Percentiles rank a stretch among this genome's conserved stretches.
Evolutionary conservation across 2,113 vertebrate species (phyloP).

Genomic region (Austrofundulus limnaeus): DNA sequence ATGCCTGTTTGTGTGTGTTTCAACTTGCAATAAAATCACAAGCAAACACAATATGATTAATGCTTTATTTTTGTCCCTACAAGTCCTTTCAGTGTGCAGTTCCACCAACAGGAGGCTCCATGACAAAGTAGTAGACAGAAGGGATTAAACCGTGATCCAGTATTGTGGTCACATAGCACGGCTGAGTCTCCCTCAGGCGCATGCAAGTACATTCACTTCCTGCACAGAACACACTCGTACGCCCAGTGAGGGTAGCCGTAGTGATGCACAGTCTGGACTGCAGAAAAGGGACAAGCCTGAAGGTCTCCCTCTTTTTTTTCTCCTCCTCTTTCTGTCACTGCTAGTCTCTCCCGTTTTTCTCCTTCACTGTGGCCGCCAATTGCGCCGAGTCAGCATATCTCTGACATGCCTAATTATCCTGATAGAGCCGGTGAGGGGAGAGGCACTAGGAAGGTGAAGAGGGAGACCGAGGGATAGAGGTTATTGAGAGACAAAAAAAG

Average conservation of each 20-base stretch:
- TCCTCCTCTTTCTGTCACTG: constrained; percentile 23
- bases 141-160: constrained; percentile 35
- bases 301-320: constrained; percentile 56
- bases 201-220: constrained; percentile 42
- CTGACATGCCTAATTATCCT: constrained; percentile 74
- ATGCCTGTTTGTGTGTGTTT: too few species aligned
- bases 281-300: constrained; percentile 66
- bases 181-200: constrained; percentile 46
- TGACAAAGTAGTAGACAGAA: constrained; percentile 16
- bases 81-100: background rate
- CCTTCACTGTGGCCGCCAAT: constrained; percentile 54
- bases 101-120: background rate
- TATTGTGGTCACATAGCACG: constrained; percentile 41
- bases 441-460: constrained; percentile 3
- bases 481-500: constrained; percentile 10
- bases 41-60: too few species aligned
- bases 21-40: too few species aligned
- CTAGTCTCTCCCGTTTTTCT: constrained; percentile 26
- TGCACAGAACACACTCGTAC: constrained; percentile 30
- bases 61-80: too few species aligned
- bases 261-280: constrained; percentile 69
- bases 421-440: constrained; percentile 43
- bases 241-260: constrained; percentile 18
- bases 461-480: constrained; percentile 10
- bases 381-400: constrained; percentile 74